These are phyloP conservation scores for Thecophora atra DNA, from an alignment of 2,888 invertebrate genomes.

Conservation along the genomic window DNA sequence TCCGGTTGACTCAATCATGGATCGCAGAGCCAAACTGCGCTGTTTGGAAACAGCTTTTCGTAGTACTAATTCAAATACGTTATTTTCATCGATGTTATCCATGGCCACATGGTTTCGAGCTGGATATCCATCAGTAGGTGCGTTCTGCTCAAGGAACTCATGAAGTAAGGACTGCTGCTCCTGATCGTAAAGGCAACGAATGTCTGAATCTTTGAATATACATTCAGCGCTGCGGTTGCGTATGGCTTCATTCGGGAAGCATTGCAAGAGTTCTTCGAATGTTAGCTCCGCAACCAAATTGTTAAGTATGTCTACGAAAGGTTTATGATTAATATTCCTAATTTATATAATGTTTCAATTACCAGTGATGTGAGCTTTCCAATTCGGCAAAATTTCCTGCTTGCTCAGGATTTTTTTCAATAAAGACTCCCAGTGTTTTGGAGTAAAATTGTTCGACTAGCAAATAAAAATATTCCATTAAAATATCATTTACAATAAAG, in stretches of 20 bases:
- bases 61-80: conserved; percentile 62
- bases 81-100: conserved; percentile 64
- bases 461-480: conserved; percentile 26
- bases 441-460: conserved; percentile 61
- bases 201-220: conserved; percentile 53
- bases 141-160: conserved; percentile 42
- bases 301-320: conserved; percentile 58
- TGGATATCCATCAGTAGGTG: conserved; percentile 52
- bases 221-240: conserved; percentile 56
- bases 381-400: conserved; percentile 59
- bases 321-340: conserved; percentile 16
- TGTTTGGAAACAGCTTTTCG: conserved; percentile 69
- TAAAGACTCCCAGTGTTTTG: conserved; percentile 64
- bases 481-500: neutral
- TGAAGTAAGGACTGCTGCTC: conserved; percentile 43
- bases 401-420: conserved; percentile 61
- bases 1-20: conserved; percentile 71
- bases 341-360: neutral
- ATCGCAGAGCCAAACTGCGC: conserved; percentile 71
- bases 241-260: conserved; percentile 62
- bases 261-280: conserved; percentile 62
- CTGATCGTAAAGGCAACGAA: conserved; percentile 52
- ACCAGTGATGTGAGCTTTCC: conserved; percentile 61
- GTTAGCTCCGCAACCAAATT: conserved; percentile 59
- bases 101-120: conserved; percentile 57